Evolutionary conservation across 23 tunicate species (phyloP), one percentile per base, ranked within the genome.

Genomic region (Trididemnum clinides): DNA sequence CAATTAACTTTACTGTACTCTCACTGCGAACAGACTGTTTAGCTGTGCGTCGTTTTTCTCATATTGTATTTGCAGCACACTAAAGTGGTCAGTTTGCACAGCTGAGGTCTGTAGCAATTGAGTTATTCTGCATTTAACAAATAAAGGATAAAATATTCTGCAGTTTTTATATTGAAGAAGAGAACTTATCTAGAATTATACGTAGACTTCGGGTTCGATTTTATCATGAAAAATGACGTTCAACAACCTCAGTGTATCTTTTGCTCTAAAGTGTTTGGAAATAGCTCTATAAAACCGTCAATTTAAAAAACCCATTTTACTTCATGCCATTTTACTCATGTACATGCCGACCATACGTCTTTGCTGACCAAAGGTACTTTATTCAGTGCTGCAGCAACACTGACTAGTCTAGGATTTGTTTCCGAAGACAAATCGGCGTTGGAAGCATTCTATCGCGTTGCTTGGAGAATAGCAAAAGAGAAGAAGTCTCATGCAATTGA

Each of bases 311-410:
- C 57, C 38, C 57, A 73, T 73, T 73, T 73, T 73, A 73, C 80
- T 73, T 73, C 80, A 73, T 73, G 80, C 80, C 80, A 73, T 36
- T 73, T 27, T 2, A 73, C 54, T 36, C 80, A 73, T 73, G 57
- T 37, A 28, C 80, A 73, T 73, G 54, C 37, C 29, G 80, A 73
- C 57, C 80, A 73, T 37, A 73, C 15, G 54, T 73, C 80, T 23
- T 73, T 73, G 80, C 80, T 73, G 54, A 57, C 26, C 31, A 36
- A 73, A 73, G 57, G 80, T 73, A 57, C 80, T 73, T 57, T 54
- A 73, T 73, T 73, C 25, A 54, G 80, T 73, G 80, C 80, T 73
- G 80, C 57, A 73, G 80, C 57, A 73, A 73, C 80, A 37, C 80
- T 73, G n/a, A n/a, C n/a, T n/a, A n/a, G n/a, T n/a, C n/a, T n/a